Evolutionary conservation across 2,797 vertebrate species (phyloP).

Genomic region (Artibeus jamaicensis): DNA sequence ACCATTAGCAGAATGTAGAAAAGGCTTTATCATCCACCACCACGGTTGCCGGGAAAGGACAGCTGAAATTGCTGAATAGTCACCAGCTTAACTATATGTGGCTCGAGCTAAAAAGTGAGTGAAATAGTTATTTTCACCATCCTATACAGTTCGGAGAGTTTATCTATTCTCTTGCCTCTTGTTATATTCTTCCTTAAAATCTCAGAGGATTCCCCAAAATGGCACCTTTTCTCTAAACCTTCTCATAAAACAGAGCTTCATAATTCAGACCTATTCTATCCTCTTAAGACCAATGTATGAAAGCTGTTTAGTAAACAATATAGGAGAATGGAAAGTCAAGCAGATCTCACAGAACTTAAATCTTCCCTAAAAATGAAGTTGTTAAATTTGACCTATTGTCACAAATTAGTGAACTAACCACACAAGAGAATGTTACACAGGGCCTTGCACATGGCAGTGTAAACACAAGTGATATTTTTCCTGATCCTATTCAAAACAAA

Average conservation of each 20-base stretch:
- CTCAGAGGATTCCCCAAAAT: background rate
- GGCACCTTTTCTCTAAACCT: background rate
- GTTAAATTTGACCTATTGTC: background rate
- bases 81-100: background rate
- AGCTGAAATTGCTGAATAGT: background rate
- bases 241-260: background rate
- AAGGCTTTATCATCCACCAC: background rate
- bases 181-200: background rate
- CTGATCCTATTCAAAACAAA: background rate
- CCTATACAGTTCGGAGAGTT: background rate
- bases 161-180: background rate
- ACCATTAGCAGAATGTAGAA: background rate
- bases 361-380: background rate
- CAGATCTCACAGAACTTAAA: background rate
- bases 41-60: background rate
- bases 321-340: background rate
- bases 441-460: background rate
- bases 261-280: background rate
- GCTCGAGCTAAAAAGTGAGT: background rate
- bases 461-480: background rate
- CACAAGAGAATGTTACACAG: background rate
- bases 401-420: background rate
- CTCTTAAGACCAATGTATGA: background rate
- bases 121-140: background rate
- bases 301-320: background rate